Conservation (phyloP, 1,140 invertebrate genomes). For the Cotesia chilonis region DNA sequence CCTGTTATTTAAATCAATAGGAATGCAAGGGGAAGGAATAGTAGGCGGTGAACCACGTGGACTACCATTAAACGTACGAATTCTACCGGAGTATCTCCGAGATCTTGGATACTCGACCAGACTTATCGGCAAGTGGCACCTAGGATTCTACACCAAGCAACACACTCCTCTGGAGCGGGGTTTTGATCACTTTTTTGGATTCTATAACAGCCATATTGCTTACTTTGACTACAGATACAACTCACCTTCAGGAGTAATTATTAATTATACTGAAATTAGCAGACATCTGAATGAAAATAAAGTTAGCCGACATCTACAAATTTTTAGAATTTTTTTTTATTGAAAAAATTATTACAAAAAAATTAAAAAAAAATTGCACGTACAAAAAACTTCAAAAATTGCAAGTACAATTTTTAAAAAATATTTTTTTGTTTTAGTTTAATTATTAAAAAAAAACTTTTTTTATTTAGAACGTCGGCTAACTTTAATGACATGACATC, state of each 20-base stretch:
- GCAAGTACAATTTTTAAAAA: no score
- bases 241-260: slow-evolving; percentile 55
- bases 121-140: slow-evolving; percentile 78
- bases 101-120: slow-evolving; percentile 72
- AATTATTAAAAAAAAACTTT: no score
- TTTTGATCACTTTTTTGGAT: slow-evolving; percentile 75
- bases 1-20: slow-evolving; percentile 50
- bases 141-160: slow-evolving; percentile 70
- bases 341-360: neutral
- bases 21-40: slow-evolving; percentile 70
- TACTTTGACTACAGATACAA: slow-evolving; percentile 71
- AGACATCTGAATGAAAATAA: neutral
- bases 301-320: neutral
- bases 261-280: neutral
- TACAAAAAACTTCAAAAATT: no score
- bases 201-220: slow-evolving; percentile 71
- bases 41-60: slow-evolving; percentile 67
- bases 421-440: no score
- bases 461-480: no score
- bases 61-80: slow-evolving; percentile 65
- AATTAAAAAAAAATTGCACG: no score
- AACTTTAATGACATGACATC: no score
- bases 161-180: slow-evolving; percentile 72
- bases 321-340: slow-evolving; percentile 13
- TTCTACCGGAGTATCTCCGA: slow-evolving; percentile 65